A percentile compares a stretch with the other conserved stretches of the same genome.
Conservation (phyloP, 2,113 vertebrate genomes). For the Centrocercus urophasianus region DNA sequence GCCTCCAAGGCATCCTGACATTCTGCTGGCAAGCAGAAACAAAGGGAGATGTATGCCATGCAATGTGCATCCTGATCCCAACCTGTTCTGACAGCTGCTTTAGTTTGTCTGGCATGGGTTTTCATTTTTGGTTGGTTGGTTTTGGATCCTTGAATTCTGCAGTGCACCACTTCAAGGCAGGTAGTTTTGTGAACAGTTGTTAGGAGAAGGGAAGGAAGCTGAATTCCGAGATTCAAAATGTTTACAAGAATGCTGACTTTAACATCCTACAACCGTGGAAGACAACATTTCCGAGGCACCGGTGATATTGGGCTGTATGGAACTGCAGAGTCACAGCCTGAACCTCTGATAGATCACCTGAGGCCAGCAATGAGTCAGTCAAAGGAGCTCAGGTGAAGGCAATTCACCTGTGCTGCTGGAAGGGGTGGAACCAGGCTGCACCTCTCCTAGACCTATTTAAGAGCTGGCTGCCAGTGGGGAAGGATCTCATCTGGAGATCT, state of each 20-base stretch:
- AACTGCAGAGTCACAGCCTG: too few species aligned
- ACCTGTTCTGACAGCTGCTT: neutral
- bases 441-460: too few species aligned
- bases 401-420: too few species aligned
- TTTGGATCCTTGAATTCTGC: neutral
- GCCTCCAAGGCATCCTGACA: neutral
- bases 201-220: neutral
- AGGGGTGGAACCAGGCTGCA: too few species aligned
- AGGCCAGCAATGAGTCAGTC: too few species aligned
- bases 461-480: too few species aligned
- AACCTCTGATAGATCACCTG: too few species aligned
- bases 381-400: too few species aligned
- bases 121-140: neutral
- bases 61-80: accelerated
- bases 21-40: neutral
- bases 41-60: neutral
- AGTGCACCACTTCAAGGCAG: neutral
- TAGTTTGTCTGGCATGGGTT: accelerated
- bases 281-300: neutral
- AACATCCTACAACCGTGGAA: accelerated
- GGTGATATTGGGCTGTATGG: accelerated
- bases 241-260: neutral
- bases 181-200: neutral
- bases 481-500: too few species aligned
- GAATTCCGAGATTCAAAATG: accelerated